A percentile compares a stretch with the other conserved stretches of the same genome.
Conservation (phyloP, 2,797 vertebrate species). For the Lithobates sylvaticus region DNA sequence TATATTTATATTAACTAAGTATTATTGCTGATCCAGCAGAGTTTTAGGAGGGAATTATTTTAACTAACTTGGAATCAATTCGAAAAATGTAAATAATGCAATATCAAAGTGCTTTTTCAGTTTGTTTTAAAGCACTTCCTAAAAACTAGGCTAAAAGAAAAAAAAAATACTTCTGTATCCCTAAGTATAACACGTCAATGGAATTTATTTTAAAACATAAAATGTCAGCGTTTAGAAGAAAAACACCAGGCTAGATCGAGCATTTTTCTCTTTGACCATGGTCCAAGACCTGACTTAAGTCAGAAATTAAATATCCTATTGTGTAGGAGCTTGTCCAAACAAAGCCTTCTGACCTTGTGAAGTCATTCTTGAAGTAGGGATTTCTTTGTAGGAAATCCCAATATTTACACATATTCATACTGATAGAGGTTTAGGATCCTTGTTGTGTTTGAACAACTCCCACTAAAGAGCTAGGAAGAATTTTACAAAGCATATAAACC, state of each 20-base stretch:
- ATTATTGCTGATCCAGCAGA: too few relatives aligned
- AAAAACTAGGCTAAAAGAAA: background rate
- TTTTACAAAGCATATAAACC: background rate
- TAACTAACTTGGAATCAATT: too few relatives aligned
- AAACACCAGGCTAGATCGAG: background rate
- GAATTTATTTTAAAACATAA: background rate
- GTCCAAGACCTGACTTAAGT: conserved; percentile 3
- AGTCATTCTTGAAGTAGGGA: conserved; percentile 15
- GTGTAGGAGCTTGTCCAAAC: conserved; percentile 37
- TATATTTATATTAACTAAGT: too few relatives aligned
- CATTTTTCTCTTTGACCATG: background rate
- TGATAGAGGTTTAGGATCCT: conserved; percentile 3
- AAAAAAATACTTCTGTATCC: background rate
- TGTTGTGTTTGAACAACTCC: conserved; percentile 13
- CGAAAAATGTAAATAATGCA: background rate
- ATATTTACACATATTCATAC: conserved; percentile 37
- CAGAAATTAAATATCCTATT: conserved; percentile 9
- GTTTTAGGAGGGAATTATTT: too few relatives aligned
- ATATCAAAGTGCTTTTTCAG: background rate
- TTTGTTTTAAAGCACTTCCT: background rate
- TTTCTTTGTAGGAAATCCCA: conserved; percentile 38
- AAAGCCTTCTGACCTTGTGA: conserved; percentile 29
- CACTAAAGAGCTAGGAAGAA: background rate
- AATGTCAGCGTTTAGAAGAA: background rate
- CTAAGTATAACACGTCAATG: too few relatives aligned